Conservation (phyloP, 2,113 vertebrate genomes). For the Tyrannus savana region DNA sequence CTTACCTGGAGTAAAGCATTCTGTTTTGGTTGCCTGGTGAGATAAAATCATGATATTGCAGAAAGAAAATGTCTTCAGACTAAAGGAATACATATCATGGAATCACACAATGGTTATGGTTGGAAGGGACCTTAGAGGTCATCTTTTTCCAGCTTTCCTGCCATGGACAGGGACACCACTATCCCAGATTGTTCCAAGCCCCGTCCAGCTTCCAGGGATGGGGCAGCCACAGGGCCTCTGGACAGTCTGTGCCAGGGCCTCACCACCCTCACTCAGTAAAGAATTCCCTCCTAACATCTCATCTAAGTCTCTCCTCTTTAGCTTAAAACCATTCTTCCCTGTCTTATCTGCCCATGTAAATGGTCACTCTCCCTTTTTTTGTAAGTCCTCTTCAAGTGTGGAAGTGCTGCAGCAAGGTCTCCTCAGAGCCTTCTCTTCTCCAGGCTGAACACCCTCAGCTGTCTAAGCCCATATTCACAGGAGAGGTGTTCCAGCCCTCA, state of each 20-base stretch:
- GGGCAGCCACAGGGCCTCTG: background rate
- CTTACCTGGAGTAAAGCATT: background rate
- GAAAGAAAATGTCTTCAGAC: background rate
- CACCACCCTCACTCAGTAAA: too few species aligned
- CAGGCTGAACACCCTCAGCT: background rate
- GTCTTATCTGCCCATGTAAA: background rate
- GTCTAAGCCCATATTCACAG: background rate
- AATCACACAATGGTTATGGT: background rate
- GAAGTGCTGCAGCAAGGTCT: background rate
- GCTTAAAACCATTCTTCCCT: background rate
- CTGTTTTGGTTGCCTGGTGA: background rate
- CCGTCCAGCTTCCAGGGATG: fast-evolving
- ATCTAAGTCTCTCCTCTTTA: background rate
- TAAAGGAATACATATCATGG: background rate
- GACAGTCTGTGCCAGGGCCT: fast-evolving
- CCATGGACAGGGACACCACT: too few species aligned
- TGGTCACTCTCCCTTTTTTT: background rate
- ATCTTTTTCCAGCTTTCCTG: fast-evolving
- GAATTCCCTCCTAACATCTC: background rate
- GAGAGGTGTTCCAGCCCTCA: background rate
- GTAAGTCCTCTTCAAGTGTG: background rate
- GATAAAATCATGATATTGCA: background rate
- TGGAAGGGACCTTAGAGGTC: background rate
- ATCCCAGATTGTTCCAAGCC: fast-evolving
- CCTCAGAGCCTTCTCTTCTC: background rate